Conservation (phyloP, 2,797 vertebrate genomes). For the Balearica regulorum region DNA sequence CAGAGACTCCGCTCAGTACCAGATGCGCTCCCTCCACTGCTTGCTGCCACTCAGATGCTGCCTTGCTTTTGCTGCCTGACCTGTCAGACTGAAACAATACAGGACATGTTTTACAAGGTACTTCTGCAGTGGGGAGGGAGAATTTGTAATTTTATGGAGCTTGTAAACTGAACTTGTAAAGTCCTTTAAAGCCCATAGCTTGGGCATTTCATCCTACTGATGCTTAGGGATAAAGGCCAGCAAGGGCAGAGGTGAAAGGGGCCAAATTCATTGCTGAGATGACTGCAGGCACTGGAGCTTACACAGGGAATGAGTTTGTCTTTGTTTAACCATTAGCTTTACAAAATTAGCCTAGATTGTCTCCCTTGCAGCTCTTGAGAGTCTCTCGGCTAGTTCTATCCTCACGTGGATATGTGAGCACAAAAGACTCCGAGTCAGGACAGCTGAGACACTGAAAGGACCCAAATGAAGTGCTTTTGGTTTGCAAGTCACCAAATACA, state of each 20-base stretch:
- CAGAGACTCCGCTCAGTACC: neutral
- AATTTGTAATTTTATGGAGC: slow-evolving; percentile 62
- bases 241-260: neutral
- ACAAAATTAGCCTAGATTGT: neutral
- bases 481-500: neutral
- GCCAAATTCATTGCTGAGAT: neutral
- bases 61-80: slow-evolving; percentile 18
- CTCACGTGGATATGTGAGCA: neutral
- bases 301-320: neutral
- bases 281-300: neutral
- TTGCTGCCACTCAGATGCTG: neutral
- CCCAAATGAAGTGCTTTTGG: neutral
- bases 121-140: slow-evolving; percentile 16
- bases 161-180: slow-evolving; percentile 66
- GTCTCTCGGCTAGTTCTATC: neutral
- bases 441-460: neutral
- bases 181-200: slow-evolving; percentile 42
- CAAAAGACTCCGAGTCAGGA: neutral
- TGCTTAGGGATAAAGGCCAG: slow-evolving; percentile 24
- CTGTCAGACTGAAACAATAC: slow-evolving; percentile 31
- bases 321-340: neutral
- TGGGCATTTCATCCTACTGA: slow-evolving; percentile 45
- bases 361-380: neutral
- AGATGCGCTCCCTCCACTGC: neutral
- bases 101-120: slow-evolving; percentile 51